Evolutionary conservation across 2,113 vertebrate species (phyloP), one percentile per base, ranked within the genome.

Genomic region (Amia ocellicauda): DNA sequence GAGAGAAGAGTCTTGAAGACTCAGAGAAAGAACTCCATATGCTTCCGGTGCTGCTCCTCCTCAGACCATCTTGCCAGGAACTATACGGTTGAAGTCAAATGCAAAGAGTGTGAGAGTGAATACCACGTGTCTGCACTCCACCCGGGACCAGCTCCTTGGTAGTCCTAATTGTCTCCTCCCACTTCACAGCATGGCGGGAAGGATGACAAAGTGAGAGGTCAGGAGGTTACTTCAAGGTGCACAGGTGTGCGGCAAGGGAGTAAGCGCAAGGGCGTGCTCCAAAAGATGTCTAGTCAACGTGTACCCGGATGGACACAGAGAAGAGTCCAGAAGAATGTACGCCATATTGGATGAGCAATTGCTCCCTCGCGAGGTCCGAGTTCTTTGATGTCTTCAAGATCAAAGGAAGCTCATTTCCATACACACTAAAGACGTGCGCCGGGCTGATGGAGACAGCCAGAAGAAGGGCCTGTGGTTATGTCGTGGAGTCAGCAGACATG

Each of bases 231-330:
- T 0, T 72, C 67, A 14, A 22, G 17, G 23, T 76, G 67, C 29
- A 70, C 60, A 74, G 24, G 31, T 70, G 10, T 72, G 72, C 7
- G 62, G 71, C 2, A 14, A 66, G 43, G 50, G 41, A 4, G n/a
- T 47, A 9, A 20, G 16, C 13, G 31, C 22, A 5, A 67, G 27
- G 29, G 66, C 71, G 14, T 70, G 53, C n/a, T 69, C 68, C 7
- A 68, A 67, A 49, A 70, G 69, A 10, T 73, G 67, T 16, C 20
- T 72, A 1, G 64, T 55, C 1, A 54, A 49, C 9, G 60, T 58
- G 29, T 61, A 58, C n/a, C 71, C 63, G 4, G 28, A 22, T 5
- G 36, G 2, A 28, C 45, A 66, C 16, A 53, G 28, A 41, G 70
- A 72, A 11, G 65, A 29, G 3, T 13, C 26, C 4, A 29, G 42